Percentiles rank a stretch among this genome's conserved stretches.
Conservation (phyloP, 2,888 invertebrate genomes). For the Ashinkailepas kermadecensis region DNA sequence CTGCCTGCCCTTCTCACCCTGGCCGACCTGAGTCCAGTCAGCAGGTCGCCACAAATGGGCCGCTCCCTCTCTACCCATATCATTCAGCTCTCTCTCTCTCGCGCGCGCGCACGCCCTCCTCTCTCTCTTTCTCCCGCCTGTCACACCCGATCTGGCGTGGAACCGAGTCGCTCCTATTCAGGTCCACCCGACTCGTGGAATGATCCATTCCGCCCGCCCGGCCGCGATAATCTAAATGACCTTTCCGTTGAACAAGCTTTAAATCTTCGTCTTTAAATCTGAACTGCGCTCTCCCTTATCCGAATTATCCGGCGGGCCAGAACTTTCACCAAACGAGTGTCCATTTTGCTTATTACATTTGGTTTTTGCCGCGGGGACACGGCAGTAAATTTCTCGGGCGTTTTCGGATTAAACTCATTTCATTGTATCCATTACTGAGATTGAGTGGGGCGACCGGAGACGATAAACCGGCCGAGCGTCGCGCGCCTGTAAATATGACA, state of each 20-base stretch:
- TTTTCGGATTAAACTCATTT: constrained; percentile 21
- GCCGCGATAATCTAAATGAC: constrained; percentile 21
- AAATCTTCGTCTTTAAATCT: constrained; percentile 22
- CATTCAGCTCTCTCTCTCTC: no score
- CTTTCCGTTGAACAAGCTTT: constrained; percentile 22
- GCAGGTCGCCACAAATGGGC: no score
- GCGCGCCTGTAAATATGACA: constrained; percentile 4
- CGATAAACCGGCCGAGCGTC: constrained; percentile 7
- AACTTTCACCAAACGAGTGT: constrained; percentile 20
- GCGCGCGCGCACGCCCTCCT: no score
- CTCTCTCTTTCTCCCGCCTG: no score
- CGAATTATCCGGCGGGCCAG: constrained; percentile 15
- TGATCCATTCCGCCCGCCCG: constrained; percentile 7
- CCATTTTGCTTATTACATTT: constrained; percentile 23
- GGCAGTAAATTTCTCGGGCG: constrained; percentile 19
- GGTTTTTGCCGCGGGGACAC: constrained; percentile 20
- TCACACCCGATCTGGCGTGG: no score
- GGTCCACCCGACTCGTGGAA: neutral
- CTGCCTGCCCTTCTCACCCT: no score
- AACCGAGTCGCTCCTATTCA: neutral
- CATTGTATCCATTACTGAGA: constrained; percentile 21
- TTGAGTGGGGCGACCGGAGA: constrained; percentile 3
- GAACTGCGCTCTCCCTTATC: constrained; percentile 19
- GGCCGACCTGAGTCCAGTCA: no score
- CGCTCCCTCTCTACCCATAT: no score